These are phyloP conservation scores for Drosophila siamana DNA, from an alignment of 2,888 invertebrate genomes.

Conservation along the genomic window DNA sequence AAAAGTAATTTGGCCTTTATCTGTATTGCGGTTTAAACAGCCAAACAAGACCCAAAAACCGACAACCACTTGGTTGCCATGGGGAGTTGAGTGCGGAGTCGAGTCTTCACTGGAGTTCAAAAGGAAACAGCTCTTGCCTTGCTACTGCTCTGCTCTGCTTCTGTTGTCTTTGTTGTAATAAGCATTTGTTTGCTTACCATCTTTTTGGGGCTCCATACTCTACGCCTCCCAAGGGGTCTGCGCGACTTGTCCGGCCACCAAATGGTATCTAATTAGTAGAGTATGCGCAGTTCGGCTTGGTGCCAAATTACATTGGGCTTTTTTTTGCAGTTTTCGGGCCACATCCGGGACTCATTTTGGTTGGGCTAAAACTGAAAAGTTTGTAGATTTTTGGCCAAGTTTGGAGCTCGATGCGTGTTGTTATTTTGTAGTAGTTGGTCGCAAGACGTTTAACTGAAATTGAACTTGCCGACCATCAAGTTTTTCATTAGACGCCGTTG, in stretches of 20 bases:
- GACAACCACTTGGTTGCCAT: constrained; percentile 23
- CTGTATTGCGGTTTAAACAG: constrained; percentile 78
- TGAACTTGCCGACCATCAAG: constrained; percentile 55
- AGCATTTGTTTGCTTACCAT: constrained; percentile 31
- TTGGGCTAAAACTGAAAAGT: constrained; percentile 49
- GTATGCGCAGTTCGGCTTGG: not conserved
- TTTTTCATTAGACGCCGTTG: constrained; percentile 64
- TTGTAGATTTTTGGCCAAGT: constrained; percentile 56
- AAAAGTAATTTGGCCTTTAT: constrained; percentile 80
- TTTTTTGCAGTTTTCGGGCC: constrained; percentile 51
- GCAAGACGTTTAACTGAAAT: constrained; percentile 58
- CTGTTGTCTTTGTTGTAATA: constrained; percentile 33
- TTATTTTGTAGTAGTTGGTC: constrained; percentile 44
- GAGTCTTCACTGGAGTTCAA: constrained; percentile 12
- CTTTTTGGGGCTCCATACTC: not conserved
- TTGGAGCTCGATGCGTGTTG: constrained; percentile 51
- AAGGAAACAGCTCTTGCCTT: constrained; percentile 1
- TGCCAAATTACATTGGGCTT: constrained; percentile 23
- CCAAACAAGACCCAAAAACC: constrained; percentile 48
- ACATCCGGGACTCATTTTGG: constrained; percentile 73
- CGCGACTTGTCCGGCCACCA: not conserved
- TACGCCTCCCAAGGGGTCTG: not conserved
- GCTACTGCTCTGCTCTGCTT: not conserved
- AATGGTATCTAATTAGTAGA: not conserved
- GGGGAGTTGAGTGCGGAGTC: constrained; percentile 21